phyloP scores from a whole-genome alignment of 2,797 vertebrate species.

The Paramormyrops hopkinsi region DNA sequence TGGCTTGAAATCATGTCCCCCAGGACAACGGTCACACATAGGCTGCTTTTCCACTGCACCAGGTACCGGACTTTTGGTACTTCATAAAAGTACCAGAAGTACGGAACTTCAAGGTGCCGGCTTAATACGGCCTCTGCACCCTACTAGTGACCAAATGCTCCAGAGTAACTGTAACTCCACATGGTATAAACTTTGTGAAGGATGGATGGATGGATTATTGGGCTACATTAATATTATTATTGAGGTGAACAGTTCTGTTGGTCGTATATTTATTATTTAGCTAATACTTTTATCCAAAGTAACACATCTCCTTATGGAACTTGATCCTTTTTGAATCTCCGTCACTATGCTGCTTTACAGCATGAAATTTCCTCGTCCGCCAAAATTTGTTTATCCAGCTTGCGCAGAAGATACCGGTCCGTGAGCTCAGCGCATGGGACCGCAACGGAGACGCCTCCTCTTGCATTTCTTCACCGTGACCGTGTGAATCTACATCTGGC shows the following conservation, averaged over 20 bases:
- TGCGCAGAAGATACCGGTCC: not conserved
- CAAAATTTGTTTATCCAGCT: not conserved
- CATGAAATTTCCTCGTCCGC: not conserved
- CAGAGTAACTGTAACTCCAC: not conserved
- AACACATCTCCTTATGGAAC: not conserved
- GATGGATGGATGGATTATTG: not conserved
- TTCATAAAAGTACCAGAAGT: not conserved
- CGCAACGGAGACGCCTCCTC: not conserved
- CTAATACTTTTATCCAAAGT: not conserved
- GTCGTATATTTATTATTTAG: not conserved
- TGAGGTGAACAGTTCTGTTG: not conserved
- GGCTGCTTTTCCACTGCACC: not conserved
- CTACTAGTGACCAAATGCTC: not conserved
- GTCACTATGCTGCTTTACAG: not conserved
- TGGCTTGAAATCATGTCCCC: not conserved
- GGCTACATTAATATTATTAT: not conserved
- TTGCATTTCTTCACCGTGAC: not conserved
- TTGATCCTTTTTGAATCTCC: not conserved
- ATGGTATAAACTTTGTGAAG: not conserved
- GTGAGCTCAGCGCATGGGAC: not conserved
- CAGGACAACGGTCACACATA: not conserved
- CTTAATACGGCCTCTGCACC: not conserved
- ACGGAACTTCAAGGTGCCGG: not conserved
- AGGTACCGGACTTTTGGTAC: not conserved
- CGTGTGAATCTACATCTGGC: not conserved